phyloP scores from a whole-genome alignment of 92 coral and sea anemone species.

The Umimayanthus chanpuru region DNA sequence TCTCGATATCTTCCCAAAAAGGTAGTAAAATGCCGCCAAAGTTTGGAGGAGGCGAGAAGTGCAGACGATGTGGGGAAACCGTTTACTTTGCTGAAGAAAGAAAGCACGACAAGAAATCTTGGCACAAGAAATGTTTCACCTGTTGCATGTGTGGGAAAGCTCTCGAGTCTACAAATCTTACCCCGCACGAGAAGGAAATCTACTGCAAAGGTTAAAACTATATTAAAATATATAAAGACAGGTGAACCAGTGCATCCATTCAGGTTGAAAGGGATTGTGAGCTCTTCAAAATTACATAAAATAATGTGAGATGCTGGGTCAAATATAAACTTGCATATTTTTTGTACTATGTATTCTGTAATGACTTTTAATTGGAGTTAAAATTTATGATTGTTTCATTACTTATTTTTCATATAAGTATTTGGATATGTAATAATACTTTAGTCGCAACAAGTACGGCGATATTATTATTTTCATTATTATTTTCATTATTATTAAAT shows the following conservation, averaged over 20 bases:
- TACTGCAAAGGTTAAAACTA: slow-evolving; percentile 23
- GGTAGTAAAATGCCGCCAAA: slow-evolving; percentile 11
- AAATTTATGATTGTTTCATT: too few relatives aligned
- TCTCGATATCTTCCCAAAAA: not conserved
- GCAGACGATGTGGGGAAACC: slow-evolving; percentile 3
- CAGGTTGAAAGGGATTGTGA: not conserved
- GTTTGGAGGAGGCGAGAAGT: slow-evolving; percentile 35
- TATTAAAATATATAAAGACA: not conserved
- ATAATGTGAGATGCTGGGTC: too few relatives aligned
- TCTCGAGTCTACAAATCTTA: slow-evolving; percentile 14
- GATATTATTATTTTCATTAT: too few relatives aligned
- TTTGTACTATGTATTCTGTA: too few relatives aligned
- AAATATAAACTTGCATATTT: too few relatives aligned
- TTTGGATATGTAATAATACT: too few relatives aligned
- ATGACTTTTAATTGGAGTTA: too few relatives aligned
- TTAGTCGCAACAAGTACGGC: too few relatives aligned
- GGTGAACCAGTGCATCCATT: not conserved
- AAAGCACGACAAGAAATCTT: slow-evolving; percentile 6
- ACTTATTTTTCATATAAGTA: too few relatives aligned
- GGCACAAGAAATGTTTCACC: slow-evolving; percentile 27
- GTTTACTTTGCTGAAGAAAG: slow-evolving; percentile 38
- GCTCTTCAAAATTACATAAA: not conserved
- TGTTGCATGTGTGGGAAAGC: slow-evolving; percentile 2
- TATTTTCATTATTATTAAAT: too few relatives aligned
- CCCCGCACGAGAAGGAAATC: slow-evolving; percentile 15